Evolutionary conservation across 2,113 vertebrate genomes (phyloP), one percentile per base, ranked within the genome.

Genomic region (Menidia beryllina): DNA sequence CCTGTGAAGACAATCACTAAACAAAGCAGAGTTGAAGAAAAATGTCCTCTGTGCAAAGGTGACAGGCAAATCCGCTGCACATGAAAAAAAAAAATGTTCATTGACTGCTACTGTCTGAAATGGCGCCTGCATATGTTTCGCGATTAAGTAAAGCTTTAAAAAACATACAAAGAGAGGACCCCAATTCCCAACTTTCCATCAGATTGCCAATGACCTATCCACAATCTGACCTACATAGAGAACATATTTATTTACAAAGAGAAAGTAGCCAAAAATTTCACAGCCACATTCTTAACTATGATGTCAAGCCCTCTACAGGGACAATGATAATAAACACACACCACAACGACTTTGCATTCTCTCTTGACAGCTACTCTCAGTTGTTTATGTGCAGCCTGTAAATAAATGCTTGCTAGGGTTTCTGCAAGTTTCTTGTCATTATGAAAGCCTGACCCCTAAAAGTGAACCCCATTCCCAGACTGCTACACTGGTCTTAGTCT

Each of bases 281-380:
- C 69, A 82, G 77, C 45, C 72, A 53, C 81, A 84, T 88, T 88
- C 79, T 87, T 87, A 71, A 73, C 62, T 58, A 69, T 89, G 82
- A 88, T 85, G 75, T 87, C 81, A 87, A 85, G 75, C 63, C 41
- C 69, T 83, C 75, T 65, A 0, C 78, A 55, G 75, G 70, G 75
- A 86, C 79, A 84, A 63, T 52, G 61, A 77, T 84, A 88, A 89
- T 90, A 91, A 91, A 91, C 88, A 88, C 45, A 52, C 78, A 81
- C 60, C 72, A 52, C 45, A 49, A 82, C 34, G 75, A 84, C 75
- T 43, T 66, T 50, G 69, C 85, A 75, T 77, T 48, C 64, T 78
- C 62, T 79, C 74, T 8, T 83, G 81, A 80, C 88, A 90, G 83
- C 89, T 82, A 74, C 71, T 85, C 65, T 59, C n/a, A 6, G 75